Conservation (phyloP, 2,888 invertebrate species). For the Mellilla xanthometata region DNA sequence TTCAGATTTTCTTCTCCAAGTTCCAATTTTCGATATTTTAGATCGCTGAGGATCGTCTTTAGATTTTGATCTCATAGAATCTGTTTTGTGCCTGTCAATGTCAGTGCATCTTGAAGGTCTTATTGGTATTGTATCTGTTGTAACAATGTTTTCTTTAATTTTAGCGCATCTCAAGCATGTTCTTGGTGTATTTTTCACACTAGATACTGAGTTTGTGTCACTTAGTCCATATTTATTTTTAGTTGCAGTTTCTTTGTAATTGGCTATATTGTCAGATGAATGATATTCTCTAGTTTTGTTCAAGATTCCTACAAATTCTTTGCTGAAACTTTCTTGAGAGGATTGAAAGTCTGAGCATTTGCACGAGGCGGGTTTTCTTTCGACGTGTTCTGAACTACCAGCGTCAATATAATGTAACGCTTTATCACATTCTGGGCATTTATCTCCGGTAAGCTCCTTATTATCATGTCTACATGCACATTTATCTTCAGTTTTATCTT, state of each 20-base stretch:
- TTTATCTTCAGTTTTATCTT: conserved; percentile 52
- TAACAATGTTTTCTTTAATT: conserved; percentile 76
- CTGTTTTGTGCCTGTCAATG: conserved; percentile 58
- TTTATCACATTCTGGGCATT: conserved; percentile 71
- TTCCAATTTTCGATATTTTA: conserved; percentile 80
- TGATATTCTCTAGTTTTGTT: conserved; percentile 73
- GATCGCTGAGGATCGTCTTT: conserved; percentile 77
- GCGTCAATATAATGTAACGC: conserved; percentile 70
- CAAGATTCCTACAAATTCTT: conserved; percentile 57
- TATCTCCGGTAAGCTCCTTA: conserved; percentile 49
- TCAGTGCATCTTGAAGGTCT: conserved; percentile 68
- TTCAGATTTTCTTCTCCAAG: conserved; percentile 88
- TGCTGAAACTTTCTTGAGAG: conserved; percentile 73
- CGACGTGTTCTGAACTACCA: conserved; percentile 64
- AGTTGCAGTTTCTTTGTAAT: conserved; percentile 54
- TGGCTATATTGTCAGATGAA: conserved; percentile 72
- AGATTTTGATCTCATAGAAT: conserved; percentile 75
- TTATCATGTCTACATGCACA: conserved; percentile 55
- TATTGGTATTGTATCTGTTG: conserved; percentile 56
- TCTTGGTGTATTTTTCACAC: conserved; percentile 63
- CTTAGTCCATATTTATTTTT: conserved; percentile 66
- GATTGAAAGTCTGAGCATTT: conserved; percentile 75
- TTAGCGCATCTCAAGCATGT: conserved; percentile 76
- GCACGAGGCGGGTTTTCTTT: conserved; percentile 59
- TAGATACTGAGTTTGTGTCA: conserved; percentile 57